Base-by-base conservation (phyloP, 2,797 vertebrate genomes). In the Cygnus olor region DNA sequence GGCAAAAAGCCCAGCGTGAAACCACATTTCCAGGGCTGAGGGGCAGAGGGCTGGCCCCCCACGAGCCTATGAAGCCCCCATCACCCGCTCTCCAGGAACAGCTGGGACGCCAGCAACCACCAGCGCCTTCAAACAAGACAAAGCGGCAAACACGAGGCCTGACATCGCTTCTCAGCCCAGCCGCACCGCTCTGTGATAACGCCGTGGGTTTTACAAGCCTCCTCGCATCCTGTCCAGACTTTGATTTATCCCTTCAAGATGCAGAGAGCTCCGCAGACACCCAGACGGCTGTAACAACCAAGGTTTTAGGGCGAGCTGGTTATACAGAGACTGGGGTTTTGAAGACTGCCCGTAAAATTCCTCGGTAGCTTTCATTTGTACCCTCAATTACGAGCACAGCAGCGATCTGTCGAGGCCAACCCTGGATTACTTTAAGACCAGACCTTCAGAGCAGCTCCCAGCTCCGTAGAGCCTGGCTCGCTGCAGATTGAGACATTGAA, bases 221-320 rank as follows among this genome's bases (percentile, higher is more conserved):
- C 83, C 42, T 27, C 30, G 66, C 57, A 40, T 10, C 68, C 74
- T 4, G 2, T 40, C 57, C 87, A 92, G 45, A 2, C 34, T 80
- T 7, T 63, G 63, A 71, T 77, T 89, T 27, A 53, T 7, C 34
- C 38, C 77, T 30, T 3, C 9, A 42, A 72, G 58, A 78, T 53
- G 72, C 85, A 38, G 89, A 69, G 68, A 78, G 89, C 54, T 78
- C 81, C 27, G 58, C 42, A 36, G 47, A 53, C 58, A 56, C 57
- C 0, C 3, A 10, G 65, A 16, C 2, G 4, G 60, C 15, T 38
- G 24, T 5, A 47, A 81, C 0, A 0, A 87, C 34, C 54, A 12
- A n/a, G 42, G 57, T 1, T 30, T 28, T 66, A 42, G 44, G 36
- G 30, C 0, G 32, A 71, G 20, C 7, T 42, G 36, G 32, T 66